Evolutionary conservation across 2,113 vertebrate species (phyloP), one percentile per base, ranked within the genome.

Genomic region (Tapirus terrestris): DNA sequence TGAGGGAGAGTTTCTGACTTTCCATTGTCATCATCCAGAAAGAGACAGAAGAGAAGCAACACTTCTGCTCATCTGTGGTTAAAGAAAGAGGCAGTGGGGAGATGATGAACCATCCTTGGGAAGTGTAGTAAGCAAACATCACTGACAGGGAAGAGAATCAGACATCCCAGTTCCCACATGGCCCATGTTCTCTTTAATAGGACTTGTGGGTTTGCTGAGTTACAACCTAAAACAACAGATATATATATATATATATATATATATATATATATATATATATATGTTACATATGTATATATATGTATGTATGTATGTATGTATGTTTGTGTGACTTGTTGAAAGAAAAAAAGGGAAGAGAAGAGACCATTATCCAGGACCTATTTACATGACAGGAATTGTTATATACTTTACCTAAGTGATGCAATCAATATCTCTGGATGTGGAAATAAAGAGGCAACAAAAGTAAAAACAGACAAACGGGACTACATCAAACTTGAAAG

Each of bases 281-380:
- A 2, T 39, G 39, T 39, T 39, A 39, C 39, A 39, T 39, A 39
- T 39, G 39, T 39, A 48, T 48, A 48, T 7, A 48, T 48, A 48
- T 48, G 48, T 48, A 11, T 51, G 51, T 99, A 99, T 51, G 51
- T 99, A 99, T 98, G 99, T 98, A 97, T 99, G 99, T 98, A 99
- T 97, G 33, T 99, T 98, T 97, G 99, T 98, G 96, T 75, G 95
- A 17, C 98, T 98, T 0, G 97, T 65, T 90, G 3, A 99, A 98
- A 0, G 99, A 99, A 95, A 99, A 98, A 81, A 51, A 94, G 89
- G 31, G 68, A n/a, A 48, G 9, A 31, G n/a, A 56, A 73, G 76
- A 58, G 67, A 23, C 0, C 33, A 99, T 99, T 0, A 99, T 3
- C 99, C 75, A 99, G 98, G 98, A 99, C 99, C 97, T 99, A 53